Base-by-base conservation (phyloP, 1,140 invertebrate species). In the Leptopilina boulardi region DNA sequence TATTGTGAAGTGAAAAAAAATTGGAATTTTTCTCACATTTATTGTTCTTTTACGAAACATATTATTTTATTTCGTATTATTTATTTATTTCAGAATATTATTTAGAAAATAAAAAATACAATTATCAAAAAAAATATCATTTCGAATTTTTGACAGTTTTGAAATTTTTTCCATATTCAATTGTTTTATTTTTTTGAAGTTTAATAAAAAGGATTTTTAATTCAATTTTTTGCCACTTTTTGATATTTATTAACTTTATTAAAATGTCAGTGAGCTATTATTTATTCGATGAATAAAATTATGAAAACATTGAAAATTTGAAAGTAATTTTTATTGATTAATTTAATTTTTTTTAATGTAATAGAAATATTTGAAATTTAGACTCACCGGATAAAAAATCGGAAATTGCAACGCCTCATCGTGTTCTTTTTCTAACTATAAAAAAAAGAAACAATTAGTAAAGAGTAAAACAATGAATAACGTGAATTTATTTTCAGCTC, bases 171-270 rank as follows among this genome's bases (percentile, higher is more conserved):
- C n/a, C n/a, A n/a, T n/a, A n/a, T n/a, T n/a, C n/a, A n/a, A n/a
- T n/a, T n/a, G n/a, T n/a, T n/a, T n/a, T n/a, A n/a, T n/a, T n/a
- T n/a, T n/a, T n/a, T n/a, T n/a, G n/a, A n/a, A n/a, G n/a, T n/a
- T n/a, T n/a, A n/a, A n/a, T n/a, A n/a, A n/a, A n/a, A n/a, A n/a
- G n/a, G 51, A 54, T 18, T 54, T 18, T 21, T 15, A 18, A 54
- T 15, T 54, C 21, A 81, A 89, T 79, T 80, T 92, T 71, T 75
- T 93, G 4, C 92, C 93, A 3, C 84, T 93, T 15, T 87, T 89
- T 79, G 82, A 81, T 3, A 78, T 92, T 3, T 93, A 93, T 80
- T 76, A 86, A 13, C 80, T 93, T 23, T 93, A 92, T 84, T 79
- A 84, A 74, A 82, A 73, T 66, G 78, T 93, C 44, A 92, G 91